These are phyloP conservation scores for Cheirogaleus medius DNA, from an alignment of 2,113 vertebrate species.

Conservation along the genomic window DNA sequence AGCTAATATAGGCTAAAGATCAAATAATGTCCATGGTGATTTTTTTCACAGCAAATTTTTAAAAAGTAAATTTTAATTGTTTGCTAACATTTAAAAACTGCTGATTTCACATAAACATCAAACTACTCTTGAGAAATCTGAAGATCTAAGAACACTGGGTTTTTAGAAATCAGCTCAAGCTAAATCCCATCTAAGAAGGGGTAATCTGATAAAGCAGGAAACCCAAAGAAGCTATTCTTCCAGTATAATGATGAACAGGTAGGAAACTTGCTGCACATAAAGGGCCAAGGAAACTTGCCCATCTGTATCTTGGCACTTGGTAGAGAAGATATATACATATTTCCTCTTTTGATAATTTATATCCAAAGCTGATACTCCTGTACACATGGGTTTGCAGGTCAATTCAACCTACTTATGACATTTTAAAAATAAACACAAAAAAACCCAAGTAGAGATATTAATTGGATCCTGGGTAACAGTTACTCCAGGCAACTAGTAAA, in stretches of 20 bases:
- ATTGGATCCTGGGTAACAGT: neutral
- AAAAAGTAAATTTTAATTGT: neutral
- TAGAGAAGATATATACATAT: neutral
- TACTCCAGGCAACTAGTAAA: neutral
- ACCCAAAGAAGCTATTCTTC: neutral
- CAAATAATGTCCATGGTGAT: neutral
- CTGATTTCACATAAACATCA: slow-evolving; percentile 1
- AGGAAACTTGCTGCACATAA: neutral
- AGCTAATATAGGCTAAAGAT: neutral
- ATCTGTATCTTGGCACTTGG: neutral
- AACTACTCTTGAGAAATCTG: neutral
- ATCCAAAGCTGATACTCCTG: neutral
- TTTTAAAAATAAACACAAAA: neutral
- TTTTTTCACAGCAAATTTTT: neutral
- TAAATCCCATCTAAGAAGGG: neutral
- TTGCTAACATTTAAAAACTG: slow-evolving; percentile 4
- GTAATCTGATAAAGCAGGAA: neutral
- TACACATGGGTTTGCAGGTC: neutral
- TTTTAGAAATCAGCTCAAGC: slow-evolving; percentile 12
- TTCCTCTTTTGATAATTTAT: neutral
- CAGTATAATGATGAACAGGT: neutral
- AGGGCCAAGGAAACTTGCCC: neutral
- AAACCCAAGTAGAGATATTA: neutral
- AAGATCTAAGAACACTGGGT: neutral
- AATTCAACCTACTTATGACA: neutral